A percentile compares a stretch with the other conserved stretches of the same genome.
phyloP scores from a whole-genome alignment of 2,113 vertebrate genomes.

The Mobula birostris region DNA sequence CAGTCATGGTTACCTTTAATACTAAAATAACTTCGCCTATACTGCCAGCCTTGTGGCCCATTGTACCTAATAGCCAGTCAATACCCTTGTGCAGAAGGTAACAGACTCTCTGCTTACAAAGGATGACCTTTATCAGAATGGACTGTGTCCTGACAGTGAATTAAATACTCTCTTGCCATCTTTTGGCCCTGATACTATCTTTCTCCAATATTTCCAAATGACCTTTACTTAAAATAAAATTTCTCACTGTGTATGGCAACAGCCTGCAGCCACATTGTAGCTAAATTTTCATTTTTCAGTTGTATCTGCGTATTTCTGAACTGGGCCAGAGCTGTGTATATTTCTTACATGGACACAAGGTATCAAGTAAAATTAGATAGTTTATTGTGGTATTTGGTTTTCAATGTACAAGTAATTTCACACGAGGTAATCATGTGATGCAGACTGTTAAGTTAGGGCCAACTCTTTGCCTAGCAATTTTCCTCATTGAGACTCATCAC shows the following conservation, averaged over 20 bases:
- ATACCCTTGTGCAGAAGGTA: not conserved
- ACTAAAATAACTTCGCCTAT: not conserved
- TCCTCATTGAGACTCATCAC: too few relatives aligned
- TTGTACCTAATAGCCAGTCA: not conserved
- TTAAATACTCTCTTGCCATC: not conserved
- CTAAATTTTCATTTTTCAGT: not conserved
- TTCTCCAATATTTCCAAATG: not conserved
- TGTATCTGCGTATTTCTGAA: too few relatives aligned
- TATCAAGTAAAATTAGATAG: too few relatives aligned
- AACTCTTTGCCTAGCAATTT: too few relatives aligned
- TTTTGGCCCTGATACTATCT: not conserved
- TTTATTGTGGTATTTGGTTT: too few relatives aligned
- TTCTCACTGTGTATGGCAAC: not conserved
- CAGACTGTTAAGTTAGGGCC: too few relatives aligned
- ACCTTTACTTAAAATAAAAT: not conserved
- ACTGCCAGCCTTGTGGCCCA: not conserved
- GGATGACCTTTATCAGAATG: not conserved
- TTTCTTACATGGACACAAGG: too few relatives aligned
- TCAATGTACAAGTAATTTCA: too few relatives aligned
- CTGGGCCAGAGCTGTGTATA: too few relatives aligned
- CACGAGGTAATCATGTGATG: too few relatives aligned
- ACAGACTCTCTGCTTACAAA: not conserved
- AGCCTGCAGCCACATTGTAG: not conserved
- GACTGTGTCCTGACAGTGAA: not conserved
- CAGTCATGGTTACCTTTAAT: not conserved